Evolutionary conservation across 2,797 vertebrate genomes (phyloP).

Genomic region (Chelon auratus): DNA sequence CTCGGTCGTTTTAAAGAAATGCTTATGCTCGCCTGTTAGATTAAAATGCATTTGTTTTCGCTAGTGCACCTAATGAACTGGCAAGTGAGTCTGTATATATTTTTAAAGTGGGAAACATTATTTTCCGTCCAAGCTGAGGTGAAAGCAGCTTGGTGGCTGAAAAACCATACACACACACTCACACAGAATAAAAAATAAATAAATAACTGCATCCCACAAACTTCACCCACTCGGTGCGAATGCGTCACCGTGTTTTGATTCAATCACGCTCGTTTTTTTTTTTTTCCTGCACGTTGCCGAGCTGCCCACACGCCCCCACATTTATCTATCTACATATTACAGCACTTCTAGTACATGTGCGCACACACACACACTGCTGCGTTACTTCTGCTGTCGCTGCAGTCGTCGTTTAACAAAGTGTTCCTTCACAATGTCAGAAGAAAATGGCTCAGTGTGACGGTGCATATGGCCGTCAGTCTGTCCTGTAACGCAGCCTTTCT

Average conservation of each 20-base stretch:
- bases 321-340: conserved; percentile 46
- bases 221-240: conserved; percentile 75
- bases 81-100: not conserved
- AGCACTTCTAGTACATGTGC: conserved; percentile 21
- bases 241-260: conserved; percentile 69
- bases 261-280: conserved; percentile 37
- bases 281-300: conserved; percentile 48
- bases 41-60: too few relatives aligned
- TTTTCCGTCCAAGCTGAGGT: conserved; percentile 15
- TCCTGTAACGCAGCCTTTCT: conserved; percentile 44
- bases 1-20: too few relatives aligned
- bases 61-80: too few relatives aligned
- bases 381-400: conserved; percentile 14
- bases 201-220: conserved; percentile 59
- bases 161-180: conserved; percentile 20
- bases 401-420: conserved; percentile 28
- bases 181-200: too few relatives aligned
- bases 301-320: conserved; percentile 60
- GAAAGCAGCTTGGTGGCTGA: conserved; percentile 33
- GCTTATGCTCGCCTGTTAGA: too few relatives aligned
- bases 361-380: conserved; percentile 8
- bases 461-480: conserved; percentile 39
- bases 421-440: conserved; percentile 13
- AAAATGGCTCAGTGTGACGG: conserved; percentile 5
- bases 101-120: conserved; percentile 1